Conservation (phyloP, 2,113 vertebrate genomes). For the Stigmatopora argus region DNA sequence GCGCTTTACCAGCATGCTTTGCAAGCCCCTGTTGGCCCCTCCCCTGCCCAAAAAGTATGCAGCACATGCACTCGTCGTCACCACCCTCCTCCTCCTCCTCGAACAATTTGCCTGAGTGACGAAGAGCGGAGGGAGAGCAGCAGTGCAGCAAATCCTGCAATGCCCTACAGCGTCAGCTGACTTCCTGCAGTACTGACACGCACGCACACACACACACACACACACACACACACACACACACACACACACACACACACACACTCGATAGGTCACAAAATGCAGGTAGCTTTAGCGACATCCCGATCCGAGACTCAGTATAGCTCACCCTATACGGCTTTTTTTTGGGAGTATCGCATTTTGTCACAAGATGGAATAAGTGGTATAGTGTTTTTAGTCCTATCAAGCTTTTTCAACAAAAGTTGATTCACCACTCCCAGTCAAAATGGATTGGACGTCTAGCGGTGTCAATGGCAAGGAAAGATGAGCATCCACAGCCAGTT, state of each 20-base stretch:
- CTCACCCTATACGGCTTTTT: no score
- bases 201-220: constrained; percentile 4
- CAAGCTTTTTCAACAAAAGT: no score
- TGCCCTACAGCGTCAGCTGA: constrained; percentile 66
- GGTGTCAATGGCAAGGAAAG: no score
- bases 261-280: constrained; percentile 6
- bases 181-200: constrained; percentile 68
- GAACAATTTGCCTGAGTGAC: constrained; percentile 60
- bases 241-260: constrained; percentile 5
- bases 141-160: constrained; percentile 67
- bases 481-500: no score
- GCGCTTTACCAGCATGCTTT: constrained; percentile 54
- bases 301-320: no score
- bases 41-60: constrained; percentile 60
- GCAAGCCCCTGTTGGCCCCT: constrained; percentile 38
- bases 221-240: constrained; percentile 9
- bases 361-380: no score
- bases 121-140: constrained; percentile 30
- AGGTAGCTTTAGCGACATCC: not conserved
- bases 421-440: no score
- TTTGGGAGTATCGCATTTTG: no score
- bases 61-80: constrained; percentile 64
- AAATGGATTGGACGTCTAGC: no score
- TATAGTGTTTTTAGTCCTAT: no score
- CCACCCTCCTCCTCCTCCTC: constrained; percentile 62